phyloP scores from a whole-genome alignment of 2,888 invertebrate genomes.

The Noctua janthe region DNA sequence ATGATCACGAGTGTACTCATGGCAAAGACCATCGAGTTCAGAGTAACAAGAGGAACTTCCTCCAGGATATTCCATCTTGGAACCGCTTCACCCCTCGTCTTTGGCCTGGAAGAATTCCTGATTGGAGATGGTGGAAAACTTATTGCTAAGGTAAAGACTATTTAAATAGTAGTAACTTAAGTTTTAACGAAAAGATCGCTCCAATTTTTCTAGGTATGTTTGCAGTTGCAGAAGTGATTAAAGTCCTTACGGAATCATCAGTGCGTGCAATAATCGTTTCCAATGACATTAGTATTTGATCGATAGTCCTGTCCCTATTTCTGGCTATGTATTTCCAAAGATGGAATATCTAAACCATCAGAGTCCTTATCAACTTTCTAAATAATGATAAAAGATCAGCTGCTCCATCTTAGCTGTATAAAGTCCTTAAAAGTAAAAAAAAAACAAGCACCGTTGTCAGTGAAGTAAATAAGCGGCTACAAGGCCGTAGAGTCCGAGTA shows the following conservation, averaged over 20 bases:
- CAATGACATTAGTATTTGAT: neutral
- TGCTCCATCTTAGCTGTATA: constrained; percentile 2
- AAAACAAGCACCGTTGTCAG: constrained; percentile 9
- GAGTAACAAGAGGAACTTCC: constrained; percentile 86
- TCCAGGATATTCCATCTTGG: constrained; percentile 89
- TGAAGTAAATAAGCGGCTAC: constrained; percentile 5
- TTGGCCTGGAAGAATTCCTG: constrained; percentile 85
- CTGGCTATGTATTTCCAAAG: neutral
- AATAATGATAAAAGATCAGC: neutral
- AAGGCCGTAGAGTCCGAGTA: constrained; percentile 32
- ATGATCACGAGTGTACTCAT: constrained; percentile 88
- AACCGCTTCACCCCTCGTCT: constrained; percentile 86
- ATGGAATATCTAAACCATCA: neutral
- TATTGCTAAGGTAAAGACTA: constrained; percentile 81
- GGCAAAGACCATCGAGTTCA: constrained; percentile 89
- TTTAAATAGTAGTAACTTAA: neutral
- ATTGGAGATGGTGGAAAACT: constrained; percentile 87
- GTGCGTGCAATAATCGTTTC: neutral
- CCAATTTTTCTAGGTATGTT: neutral
- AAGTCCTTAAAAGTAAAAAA: constrained; percentile 8
- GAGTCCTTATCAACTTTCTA: neutral
- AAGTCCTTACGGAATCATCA: neutral
- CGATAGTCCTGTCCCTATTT: neutral
- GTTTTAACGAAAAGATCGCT: neutral
- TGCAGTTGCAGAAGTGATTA: neutral